These are phyloP conservation scores for Cottoperca gobio DNA, from an alignment of 2,797 vertebrate genomes.

Conservation along the genomic window DNA sequence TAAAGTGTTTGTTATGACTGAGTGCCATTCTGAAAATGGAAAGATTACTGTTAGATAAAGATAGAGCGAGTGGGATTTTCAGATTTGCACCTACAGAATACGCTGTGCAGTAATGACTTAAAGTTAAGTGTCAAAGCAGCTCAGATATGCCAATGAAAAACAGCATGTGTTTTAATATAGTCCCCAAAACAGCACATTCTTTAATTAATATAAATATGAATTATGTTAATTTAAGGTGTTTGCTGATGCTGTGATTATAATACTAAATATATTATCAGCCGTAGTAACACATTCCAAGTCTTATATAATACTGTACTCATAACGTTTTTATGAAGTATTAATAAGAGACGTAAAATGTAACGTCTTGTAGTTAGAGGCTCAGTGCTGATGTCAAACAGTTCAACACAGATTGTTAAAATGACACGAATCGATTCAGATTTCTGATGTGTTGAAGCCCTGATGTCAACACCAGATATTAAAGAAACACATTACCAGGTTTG, in stretches of 20 bases:
- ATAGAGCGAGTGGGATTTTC: conserved; percentile 23
- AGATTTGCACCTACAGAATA: conserved; percentile 9
- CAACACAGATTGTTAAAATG: conserved; percentile 12
- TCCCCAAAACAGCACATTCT: neutral
- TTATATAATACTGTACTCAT: neutral
- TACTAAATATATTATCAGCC: neutral
- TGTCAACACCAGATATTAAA: conserved; percentile 21
- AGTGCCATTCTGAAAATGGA: conserved; percentile 45
- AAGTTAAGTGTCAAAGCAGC: neutral
- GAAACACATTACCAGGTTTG: neutral
- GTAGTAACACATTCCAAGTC: neutral
- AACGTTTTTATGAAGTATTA: neutral
- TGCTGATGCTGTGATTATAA: neutral
- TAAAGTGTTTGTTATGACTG: conserved; percentile 35
- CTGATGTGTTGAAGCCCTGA: neutral
- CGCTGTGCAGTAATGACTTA: neutral
- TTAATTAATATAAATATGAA: neutral
- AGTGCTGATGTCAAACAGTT: neutral
- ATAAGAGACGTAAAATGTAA: conserved; percentile 2
- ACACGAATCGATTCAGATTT: conserved; percentile 24
- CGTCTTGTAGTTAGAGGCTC: neutral
- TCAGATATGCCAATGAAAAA: neutral
- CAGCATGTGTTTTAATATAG: neutral
- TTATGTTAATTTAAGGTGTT: neutral
- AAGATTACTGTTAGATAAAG: conserved; percentile 46